These are phyloP conservation scores for Thermophis baileyi DNA, from an alignment of 2,113 vertebrate species.

Conservation along the genomic window DNA sequence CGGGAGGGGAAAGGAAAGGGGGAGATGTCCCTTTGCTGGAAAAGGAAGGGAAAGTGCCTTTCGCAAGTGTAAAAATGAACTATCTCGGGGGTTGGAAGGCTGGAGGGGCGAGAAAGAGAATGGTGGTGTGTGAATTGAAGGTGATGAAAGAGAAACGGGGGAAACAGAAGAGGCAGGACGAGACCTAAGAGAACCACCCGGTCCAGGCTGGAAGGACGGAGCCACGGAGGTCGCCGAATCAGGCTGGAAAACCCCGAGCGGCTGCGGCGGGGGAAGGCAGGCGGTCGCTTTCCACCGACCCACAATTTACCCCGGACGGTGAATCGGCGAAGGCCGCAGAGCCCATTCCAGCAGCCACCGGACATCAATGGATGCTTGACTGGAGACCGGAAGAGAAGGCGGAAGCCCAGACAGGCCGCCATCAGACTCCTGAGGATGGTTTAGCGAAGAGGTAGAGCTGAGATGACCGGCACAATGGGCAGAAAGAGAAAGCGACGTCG, in stretches of 20 bases:
- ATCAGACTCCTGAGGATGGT: background rate
- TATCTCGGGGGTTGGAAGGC: background rate
- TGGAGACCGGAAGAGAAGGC: background rate
- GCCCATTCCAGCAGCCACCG: background rate
- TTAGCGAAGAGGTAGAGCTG: background rate
- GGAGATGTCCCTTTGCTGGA: background rate
- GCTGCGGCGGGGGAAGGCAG: background rate
- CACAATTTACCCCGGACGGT: background rate
- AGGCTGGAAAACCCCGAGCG: background rate
- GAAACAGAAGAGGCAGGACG: background rate
- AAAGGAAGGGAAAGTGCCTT: background rate
- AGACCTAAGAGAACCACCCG: background rate
- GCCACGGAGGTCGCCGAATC: background rate
- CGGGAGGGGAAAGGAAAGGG: background rate
- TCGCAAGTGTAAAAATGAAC: background rate
- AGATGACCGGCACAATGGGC: background rate
- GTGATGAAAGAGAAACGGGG: background rate
- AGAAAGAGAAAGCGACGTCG: background rate
- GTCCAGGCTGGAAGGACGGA: background rate
- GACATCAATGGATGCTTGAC: background rate
- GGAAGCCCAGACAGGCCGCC: background rate
- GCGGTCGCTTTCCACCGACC: background rate
- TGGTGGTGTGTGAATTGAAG: background rate
- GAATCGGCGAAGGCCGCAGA: background rate
- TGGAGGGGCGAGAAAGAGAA: background rate